Conservation (phyloP, 2,797 vertebrate genomes). For the Notoglanidium macrostoma region DNA sequence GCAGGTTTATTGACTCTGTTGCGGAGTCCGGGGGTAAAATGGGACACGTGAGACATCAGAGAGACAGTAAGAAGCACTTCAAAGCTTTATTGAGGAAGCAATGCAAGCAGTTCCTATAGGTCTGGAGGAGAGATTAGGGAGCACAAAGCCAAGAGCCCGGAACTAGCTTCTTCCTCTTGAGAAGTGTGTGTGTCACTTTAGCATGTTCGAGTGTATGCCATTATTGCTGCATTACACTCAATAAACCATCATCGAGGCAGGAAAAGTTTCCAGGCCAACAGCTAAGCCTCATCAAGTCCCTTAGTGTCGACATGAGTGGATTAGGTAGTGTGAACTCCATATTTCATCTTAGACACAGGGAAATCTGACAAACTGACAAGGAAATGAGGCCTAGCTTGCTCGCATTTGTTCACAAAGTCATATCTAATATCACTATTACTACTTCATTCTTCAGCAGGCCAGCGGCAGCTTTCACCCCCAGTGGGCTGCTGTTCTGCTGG, state of each 20-base stretch:
- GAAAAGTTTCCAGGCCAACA: conserved; percentile 34
- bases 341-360: conserved; percentile 43
- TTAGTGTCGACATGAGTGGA: conserved; percentile 25
- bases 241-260: conserved; percentile 12
- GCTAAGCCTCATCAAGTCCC: conserved; percentile 41
- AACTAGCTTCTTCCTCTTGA: conserved; percentile 21
- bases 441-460: conserved; percentile 42
- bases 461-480: conserved; percentile 16
- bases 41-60: conserved; percentile 36
- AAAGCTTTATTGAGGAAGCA: conserved; percentile 58
- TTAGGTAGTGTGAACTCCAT: conserved; percentile 39
- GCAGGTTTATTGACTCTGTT: conserved; percentile 52
- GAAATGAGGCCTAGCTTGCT: conserved; percentile 46
- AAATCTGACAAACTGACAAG: conserved; percentile 44
- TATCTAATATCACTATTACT: conserved; percentile 50
- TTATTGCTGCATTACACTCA: conserved; percentile 2
- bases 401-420: conserved; percentile 49
- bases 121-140: conserved; percentile 57
- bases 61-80: conserved; percentile 20
- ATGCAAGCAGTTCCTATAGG: conserved; percentile 45
- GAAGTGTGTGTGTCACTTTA: conserved; percentile 11
- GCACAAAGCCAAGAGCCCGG: conserved; percentile 62
- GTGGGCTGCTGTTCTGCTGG: conserved; percentile 14
- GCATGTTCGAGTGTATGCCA: not conserved
- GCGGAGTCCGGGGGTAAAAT: conserved; percentile 22